Base-by-base conservation (phyloP, 2,888 invertebrate genomes). In the Ditylenchus weischeri region DNA sequence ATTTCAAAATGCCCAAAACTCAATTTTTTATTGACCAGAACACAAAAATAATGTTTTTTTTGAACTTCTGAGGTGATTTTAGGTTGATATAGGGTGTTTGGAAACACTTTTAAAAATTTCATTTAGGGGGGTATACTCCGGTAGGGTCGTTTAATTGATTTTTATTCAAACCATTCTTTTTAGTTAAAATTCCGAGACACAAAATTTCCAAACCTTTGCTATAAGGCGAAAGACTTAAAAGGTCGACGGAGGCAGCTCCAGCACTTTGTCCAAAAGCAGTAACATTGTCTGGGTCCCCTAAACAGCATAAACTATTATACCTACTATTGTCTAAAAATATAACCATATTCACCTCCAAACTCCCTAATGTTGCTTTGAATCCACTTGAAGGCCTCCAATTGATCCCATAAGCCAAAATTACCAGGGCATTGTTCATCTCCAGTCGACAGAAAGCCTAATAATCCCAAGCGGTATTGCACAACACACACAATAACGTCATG, bases 181-280 rank as follows among this genome's bases (percentile, higher is more conserved):
- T n/a, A n/a, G n/a, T n/a, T n/a, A n/a, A n/a, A n/a, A n/a, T n/a
- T n/a, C n/a, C n/a, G n/a, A n/a, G n/a, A n/a, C 29, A 29, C 2
- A 29, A 29, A 43, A 6, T 43, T 6, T 10, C 15, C 43, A 43
- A 6, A 68, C 69, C 62, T 59, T 50, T 70, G 21, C 43, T 74
- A 35, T 57, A 23, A 0, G 75, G 75, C n/a, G 75, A 74, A 23
- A 74, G 38, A n/a, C 66, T 69, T 23, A 74, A 54, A 8, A 75
- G 54, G 50, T 75, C 74, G 6, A 65, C 50, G 47, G 59, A 69
- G 10, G 75, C 70, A 13, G 66, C 79, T 18, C 79, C 79, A 13
- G 78, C 78, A 69, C 76, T 76, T 57, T 80, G 79, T 1, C 79
- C 80, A 65, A 81, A 81, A 18, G 81, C 73, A 5, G 82, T 82